Evolutionary conservation across 2,113 vertebrate genomes (phyloP), one percentile per base, ranked within the genome.

Genomic region (Rhinogobius similis): DNA sequence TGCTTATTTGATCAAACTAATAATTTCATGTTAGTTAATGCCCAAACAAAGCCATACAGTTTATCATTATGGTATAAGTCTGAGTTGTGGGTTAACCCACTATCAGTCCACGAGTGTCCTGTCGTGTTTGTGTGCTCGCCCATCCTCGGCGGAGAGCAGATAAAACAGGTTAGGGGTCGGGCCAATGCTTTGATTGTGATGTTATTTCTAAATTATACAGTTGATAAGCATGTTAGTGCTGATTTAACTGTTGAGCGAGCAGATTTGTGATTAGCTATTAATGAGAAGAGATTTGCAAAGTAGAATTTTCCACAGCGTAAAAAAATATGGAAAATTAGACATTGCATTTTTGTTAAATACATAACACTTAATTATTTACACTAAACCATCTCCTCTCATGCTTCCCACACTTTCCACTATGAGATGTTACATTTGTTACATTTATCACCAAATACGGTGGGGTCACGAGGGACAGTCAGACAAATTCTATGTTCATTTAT

Each of bases 191-290:
- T 87, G 84, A 91, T 83, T 80, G n/a, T 63, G 16, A 71, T 82
- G 85, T 88, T 86, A 76, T 83, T 88, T 67, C 79, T 80, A 72
- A 88, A 89, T 87, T 24, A 89, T 90, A 84, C 78, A 83, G 82
- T 77, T 80, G 81, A 87, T 86, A 87, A 86, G 82, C 77, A 65
- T 55, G 79, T 87, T 86, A 79, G 85, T 85, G 72, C 81, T 84
- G 88, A 87, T 89, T 82, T 74, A 83, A 85, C 82, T 77, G 73
- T 1, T 21, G 59, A 68, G 53, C 48, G 36, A 79, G 27, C 50
- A 27, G 29, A 82, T 73, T 32, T 36, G 63, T 58, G 48, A 46
- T 9, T 43, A 5, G 50, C 27, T 52, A 38, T 61, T 36, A 23
- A n/a, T 41, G 46, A 20, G 20, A 36, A 26, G 32, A 36, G 32